A percentile compares a stretch with the other conserved stretches of the same genome.
Evolutionary conservation across 1,140 invertebrate genomes (phyloP).

Genomic region (Psix sp.): DNA sequence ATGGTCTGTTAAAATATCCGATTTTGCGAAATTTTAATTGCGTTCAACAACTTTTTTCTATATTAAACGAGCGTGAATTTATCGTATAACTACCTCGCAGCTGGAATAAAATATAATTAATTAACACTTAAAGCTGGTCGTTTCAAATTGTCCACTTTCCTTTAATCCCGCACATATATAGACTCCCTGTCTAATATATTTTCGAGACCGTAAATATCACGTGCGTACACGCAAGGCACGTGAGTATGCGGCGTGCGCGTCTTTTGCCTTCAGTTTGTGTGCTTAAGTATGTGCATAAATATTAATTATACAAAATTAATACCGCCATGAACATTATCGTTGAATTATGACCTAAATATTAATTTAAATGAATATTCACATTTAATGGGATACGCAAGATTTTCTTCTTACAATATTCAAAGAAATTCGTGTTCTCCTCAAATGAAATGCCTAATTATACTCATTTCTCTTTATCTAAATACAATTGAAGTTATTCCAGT

Average conservation of each 20-base stretch:
- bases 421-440: no score
- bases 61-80: conserved; percentile 21
- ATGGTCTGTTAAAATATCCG: no score
- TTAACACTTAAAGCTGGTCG: conserved; percentile 44
- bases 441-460: no score
- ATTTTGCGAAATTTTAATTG: neutral
- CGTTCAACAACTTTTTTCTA: conserved; percentile 3
- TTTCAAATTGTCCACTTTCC: conserved; percentile 41
- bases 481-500: no score
- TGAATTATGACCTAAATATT: conserved; percentile 3
- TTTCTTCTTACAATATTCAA: no score
- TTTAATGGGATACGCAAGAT: conserved; percentile 1
- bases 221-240: conserved; percentile 30
- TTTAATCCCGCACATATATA: conserved; percentile 16
- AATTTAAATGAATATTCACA: conserved; percentile 2
- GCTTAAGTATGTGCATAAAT: conserved; percentile 34
- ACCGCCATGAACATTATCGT: conserved; percentile 21
- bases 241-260: conserved; percentile 17
- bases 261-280: conserved; percentile 8
- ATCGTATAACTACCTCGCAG: conserved; percentile 13
- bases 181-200: conserved; percentile 32
- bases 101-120: conserved; percentile 34
- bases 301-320: conserved; percentile 39
- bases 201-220: conserved; percentile 45
- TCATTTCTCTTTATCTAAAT: no score